Percentiles rank a stretch among this genome's conserved stretches.
Conservation (phyloP, 2,797 vertebrate genomes). For the Scolopax rusticola region DNA sequence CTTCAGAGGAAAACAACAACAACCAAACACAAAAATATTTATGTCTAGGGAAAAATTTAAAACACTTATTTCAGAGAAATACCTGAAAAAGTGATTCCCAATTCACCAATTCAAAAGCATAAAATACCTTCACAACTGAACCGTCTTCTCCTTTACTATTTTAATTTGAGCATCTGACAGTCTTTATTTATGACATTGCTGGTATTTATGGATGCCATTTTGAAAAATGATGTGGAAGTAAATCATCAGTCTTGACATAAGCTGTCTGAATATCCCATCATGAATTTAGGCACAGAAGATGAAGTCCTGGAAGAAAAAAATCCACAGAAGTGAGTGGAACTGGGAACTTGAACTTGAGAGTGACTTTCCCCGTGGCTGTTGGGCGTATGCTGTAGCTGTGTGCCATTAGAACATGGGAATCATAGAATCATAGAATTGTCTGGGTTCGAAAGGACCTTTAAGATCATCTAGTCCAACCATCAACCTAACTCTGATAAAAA, state of each 20-base stretch:
- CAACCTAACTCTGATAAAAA: no score
- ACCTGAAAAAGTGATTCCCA: not conserved
- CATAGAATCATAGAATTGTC: no score
- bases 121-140: not conserved
- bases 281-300: not conserved
- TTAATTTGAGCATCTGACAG: not conserved
- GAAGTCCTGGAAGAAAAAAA: not conserved
- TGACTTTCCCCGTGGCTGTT: not conserved
- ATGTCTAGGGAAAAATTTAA: not conserved
- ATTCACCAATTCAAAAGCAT: not conserved
- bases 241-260: not conserved
- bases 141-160: not conserved
- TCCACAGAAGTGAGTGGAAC: not conserved
- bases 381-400: fast-evolving
- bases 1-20: not conserved
- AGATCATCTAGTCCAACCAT: no score
- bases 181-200: not conserved
- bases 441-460: no score
- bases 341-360: not conserved
- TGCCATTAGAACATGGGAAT: not conserved
- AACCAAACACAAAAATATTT: not conserved
- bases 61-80: not conserved
- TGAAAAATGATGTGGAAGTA: not conserved
- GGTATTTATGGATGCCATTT: not conserved
- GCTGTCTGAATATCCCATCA: not conserved